phyloP scores from a whole-genome alignment of 1,140 invertebrate species.

The Neoseiulus cucumeris region DNA sequence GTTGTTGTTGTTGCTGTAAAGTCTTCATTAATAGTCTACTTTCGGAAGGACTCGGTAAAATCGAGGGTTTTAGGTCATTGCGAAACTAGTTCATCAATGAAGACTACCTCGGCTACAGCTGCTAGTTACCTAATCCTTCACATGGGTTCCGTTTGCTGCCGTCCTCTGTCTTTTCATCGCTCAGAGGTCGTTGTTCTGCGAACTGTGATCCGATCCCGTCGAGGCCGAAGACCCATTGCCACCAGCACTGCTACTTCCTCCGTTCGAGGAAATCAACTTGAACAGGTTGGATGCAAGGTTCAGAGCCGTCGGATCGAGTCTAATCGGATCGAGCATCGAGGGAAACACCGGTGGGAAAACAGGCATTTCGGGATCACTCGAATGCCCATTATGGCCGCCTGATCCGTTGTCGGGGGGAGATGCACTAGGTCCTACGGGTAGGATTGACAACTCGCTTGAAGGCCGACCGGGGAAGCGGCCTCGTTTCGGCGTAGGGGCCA shows the following conservation, averaged over 20 bases:
- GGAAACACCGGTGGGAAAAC: not conserved
- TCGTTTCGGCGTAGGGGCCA: slow-evolving; percentile 3
- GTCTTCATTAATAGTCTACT: too few species aligned
- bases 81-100: not conserved
- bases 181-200: slow-evolving; percentile 7
- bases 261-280: not conserved
- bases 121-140: not conserved
- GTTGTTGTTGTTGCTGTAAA: too few species aligned
- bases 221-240: not conserved
- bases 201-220: slow-evolving; percentile 7
- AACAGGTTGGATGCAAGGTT: slow-evolving; percentile 6
- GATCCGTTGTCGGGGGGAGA: not conserved
- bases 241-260: not conserved
- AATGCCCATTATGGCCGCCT: not conserved
- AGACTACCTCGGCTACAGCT: not conserved
- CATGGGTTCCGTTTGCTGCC: not conserved
- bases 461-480: slow-evolving; percentile 7
- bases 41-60: not conserved
- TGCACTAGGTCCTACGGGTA: slow-evolving; percentile 8
- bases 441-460: slow-evolving; percentile 3
- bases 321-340: not conserved
- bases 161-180: not conserved
- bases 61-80: not conserved
- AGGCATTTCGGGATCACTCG: not conserved
- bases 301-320: not conserved